Percentiles rank a stretch among this genome's conserved stretches.
These are phyloP conservation scores for Beroe forskalii DNA, from an alignment of 37 sponge, comb jelly and placozoan species.

Conservation along the genomic window DNA sequence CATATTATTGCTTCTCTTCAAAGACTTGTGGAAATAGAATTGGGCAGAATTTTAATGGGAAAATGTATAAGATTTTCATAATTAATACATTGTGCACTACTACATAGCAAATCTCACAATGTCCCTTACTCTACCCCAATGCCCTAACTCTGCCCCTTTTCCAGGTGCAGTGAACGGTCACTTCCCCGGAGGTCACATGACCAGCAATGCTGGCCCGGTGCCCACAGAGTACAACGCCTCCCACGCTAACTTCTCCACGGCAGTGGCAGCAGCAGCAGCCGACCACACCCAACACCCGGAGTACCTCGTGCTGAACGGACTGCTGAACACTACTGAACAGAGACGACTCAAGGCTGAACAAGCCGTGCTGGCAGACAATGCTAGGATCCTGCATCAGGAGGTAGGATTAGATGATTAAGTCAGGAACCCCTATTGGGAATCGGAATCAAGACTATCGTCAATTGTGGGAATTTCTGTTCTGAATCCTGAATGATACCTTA, in stretches of 20 bases:
- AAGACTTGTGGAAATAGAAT: no score
- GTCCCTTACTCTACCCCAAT: not conserved
- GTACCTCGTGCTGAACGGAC: slow-evolving; percentile 10
- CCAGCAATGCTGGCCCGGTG: not conserved
- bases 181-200: slow-evolving; percentile 15
- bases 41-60: no score
- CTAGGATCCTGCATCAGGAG: not conserved
- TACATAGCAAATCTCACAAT: no score
- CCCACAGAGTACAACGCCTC: slow-evolving; percentile 48
- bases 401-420: not conserved
- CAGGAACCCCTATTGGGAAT: no score
- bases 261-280: not conserved
- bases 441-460: no score
- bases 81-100: no score
- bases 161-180: slow-evolving; percentile 18
- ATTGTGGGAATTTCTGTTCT: no score
- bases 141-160: not conserved
- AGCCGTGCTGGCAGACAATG: not conserved
- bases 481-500: no score
- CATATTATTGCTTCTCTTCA: no score
- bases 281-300: not conserved
- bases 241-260: slow-evolving; percentile 29
- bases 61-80: no score
- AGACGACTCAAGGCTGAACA: slow-evolving; percentile 23
- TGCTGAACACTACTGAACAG: slow-evolving; percentile 16